Percentiles rank a stretch among this genome's conserved stretches.
Evolutionary conservation across 2,113 vertebrate genomes (phyloP).

Genomic region (Anthoscopus minutus): DNA sequence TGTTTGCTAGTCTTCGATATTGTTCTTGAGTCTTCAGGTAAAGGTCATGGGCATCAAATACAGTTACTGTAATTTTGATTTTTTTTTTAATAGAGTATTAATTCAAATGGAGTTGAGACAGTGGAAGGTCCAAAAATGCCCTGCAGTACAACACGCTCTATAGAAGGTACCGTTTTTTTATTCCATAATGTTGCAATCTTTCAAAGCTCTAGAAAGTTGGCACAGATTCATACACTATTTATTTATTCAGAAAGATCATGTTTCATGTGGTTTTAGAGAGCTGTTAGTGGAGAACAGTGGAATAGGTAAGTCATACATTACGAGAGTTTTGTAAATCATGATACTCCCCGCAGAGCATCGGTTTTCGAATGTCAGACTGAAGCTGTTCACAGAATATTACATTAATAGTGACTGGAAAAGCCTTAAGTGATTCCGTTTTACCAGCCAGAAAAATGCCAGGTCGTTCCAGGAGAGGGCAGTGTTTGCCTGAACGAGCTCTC

Average conservation of each 20-base stretch:
- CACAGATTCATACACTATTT: not conserved
- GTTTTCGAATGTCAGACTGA: not conserved
- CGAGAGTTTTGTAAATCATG: not conserved
- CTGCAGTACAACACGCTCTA: not conserved
- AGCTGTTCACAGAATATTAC: not conserved
- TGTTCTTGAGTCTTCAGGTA: not conserved
- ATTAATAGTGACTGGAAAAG: not conserved
- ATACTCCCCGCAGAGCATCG: accelerated
- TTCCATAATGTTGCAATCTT: not conserved
- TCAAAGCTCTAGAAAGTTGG: not conserved
- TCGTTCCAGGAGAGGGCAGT: constrained; percentile 59
- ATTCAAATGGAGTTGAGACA: constrained; percentile 31
- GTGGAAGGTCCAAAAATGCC: constrained; percentile 29
- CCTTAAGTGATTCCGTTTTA: not conserved
- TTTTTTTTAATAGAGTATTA: constrained; percentile 46
- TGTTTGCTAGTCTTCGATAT: not conserved
- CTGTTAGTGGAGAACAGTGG: not conserved
- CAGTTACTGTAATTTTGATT: not conserved
- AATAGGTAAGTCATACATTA: not conserved
- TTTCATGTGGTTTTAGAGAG: not conserved
- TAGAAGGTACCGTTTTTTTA: constrained; percentile 55
- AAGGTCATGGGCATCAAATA: not conserved
- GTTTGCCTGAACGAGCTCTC: not conserved
- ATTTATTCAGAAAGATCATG: not conserved
- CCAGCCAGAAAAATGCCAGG: not conserved